Evolutionary conservation across 2,888 invertebrate genomes (phyloP), one percentile per base, ranked within the genome.

Genomic region (Anarsia innoxiella): DNA sequence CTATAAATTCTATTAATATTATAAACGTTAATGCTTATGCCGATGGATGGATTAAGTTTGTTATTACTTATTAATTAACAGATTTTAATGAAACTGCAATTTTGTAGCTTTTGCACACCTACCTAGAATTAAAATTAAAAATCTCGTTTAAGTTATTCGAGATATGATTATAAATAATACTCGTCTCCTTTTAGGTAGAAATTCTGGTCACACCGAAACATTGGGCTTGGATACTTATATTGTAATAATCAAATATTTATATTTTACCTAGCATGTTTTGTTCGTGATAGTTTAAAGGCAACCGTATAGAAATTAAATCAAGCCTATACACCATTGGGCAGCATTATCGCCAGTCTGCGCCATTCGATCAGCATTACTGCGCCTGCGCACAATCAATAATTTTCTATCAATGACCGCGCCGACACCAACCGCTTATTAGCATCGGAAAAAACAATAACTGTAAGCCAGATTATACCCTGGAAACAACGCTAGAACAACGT

Each of bases 361-460:
- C 45, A 46, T 51, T 52, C 53, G 51, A 53, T 49, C 53, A 47
- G 39, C 39, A 47, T 44, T 45, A 39, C 39, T 42, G 41, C n/a
- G n/a, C 28, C 23, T 13, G 37, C n/a, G 37, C 37, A 35, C 38
- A 41, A 78, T 79, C 82, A 73, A 76, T 80, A 80, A 80, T 80
- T 82, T 76, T 63, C 73, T 76, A 79, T 77, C 79, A 79, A 76
- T 78, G 77, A 73, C 72, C 67, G 55, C 54, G 56, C 68, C 56
- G 61, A 41, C 56, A 48, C 56, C 55, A 59, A 60, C 71, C 72
- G 67, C 73, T 80, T 80, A 82, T 83, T 83, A 82, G 64, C 54
- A 57, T 59, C 48, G 60, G 55, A 75, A 76, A 79, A 80, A 79
- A 80, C 74, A 82, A 82, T 77, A 76, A 78, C 71, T 70, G 69